phyloP scores from a whole-genome alignment of 1,140 invertebrate species.

The Ridgeia piscesae region DNA sequence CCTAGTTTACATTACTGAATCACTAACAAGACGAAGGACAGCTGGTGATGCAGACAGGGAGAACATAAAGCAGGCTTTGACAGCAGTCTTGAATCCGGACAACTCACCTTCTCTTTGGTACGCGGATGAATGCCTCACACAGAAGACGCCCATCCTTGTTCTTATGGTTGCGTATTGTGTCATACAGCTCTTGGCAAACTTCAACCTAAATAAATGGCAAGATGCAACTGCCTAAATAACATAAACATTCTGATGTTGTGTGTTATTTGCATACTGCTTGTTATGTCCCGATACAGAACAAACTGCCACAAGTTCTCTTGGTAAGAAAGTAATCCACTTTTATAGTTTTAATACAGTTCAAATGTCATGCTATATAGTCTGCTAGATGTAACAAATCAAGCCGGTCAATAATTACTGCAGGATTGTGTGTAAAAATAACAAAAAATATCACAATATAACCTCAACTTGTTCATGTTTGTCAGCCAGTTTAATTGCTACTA shows the following conservation, averaged over 20 bases:
- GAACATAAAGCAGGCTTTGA: neutral
- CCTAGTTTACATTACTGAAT: too few relatives aligned
- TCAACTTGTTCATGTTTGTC: neutral
- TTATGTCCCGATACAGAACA: neutral
- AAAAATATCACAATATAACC: neutral
- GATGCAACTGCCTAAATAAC: neutral
- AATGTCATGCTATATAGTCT: neutral
- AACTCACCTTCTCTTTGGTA: conserved; percentile 76
- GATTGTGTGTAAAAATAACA: neutral
- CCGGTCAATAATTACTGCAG: neutral
- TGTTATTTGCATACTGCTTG: neutral
- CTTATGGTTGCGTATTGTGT: conserved; percentile 85
- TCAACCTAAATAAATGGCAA: conserved; percentile 60
- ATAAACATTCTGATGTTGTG: neutral
- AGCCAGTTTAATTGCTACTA: too few relatives aligned
- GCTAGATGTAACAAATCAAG: neutral
- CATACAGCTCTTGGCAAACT: conserved; percentile 89
- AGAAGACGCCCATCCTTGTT: conserved; percentile 87
- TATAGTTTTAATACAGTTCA: neutral
- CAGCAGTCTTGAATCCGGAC: neutral
- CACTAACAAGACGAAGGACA: neutral
- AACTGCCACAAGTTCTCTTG: neutral
- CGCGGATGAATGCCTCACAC: conserved; percentile 92
- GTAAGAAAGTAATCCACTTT: neutral
- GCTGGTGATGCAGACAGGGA: neutral